Evolutionary conservation across 2,797 vertebrate species (phyloP).

Genomic region (Lophotriccus pileatus): DNA sequence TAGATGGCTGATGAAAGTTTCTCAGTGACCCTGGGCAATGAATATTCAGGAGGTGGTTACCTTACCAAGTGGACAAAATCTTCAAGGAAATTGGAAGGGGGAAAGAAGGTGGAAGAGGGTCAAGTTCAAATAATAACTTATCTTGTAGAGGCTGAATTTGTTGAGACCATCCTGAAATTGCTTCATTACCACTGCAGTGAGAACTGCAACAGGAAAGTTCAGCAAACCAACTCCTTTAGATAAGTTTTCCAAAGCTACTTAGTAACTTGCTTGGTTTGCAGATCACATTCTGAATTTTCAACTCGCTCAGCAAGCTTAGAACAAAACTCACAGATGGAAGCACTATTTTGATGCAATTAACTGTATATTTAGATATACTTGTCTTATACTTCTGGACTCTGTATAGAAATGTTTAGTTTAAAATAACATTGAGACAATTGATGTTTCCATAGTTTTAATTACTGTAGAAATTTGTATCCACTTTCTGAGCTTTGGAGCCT

Average conservation of each 20-base stretch:
- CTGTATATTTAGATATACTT: conserved; percentile 58
- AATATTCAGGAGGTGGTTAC: conserved; percentile 61
- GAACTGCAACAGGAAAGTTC: not conserved
- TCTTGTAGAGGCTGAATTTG: not conserved
- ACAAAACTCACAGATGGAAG: conserved; percentile 67
- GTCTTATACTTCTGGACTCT: conserved; percentile 27
- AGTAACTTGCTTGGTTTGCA: conserved; percentile 58
- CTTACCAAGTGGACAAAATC: conserved; percentile 36
- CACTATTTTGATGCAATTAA: conserved; percentile 56
- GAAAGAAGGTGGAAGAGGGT: not conserved
- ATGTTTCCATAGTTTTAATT: conserved; percentile 44
- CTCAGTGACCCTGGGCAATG: not conserved
- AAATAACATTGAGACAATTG: conserved; percentile 58
- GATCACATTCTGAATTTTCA: conserved; percentile 60
- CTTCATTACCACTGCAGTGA: not conserved
- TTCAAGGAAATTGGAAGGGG: conserved; percentile 19
- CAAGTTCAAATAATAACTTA: not conserved
- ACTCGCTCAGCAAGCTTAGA: conserved; percentile 41
- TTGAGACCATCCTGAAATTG: not conserved
- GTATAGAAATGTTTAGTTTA: conserved; percentile 62
- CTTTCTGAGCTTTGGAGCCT: conserved; percentile 4
- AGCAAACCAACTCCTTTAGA: not conserved
- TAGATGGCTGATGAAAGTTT: not conserved
- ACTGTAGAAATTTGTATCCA: conserved; percentile 12
- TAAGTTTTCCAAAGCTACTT: conserved; percentile 42